Conservation (phyloP, 2,888 invertebrate genomes). For the Melanotus villosus region DNA sequence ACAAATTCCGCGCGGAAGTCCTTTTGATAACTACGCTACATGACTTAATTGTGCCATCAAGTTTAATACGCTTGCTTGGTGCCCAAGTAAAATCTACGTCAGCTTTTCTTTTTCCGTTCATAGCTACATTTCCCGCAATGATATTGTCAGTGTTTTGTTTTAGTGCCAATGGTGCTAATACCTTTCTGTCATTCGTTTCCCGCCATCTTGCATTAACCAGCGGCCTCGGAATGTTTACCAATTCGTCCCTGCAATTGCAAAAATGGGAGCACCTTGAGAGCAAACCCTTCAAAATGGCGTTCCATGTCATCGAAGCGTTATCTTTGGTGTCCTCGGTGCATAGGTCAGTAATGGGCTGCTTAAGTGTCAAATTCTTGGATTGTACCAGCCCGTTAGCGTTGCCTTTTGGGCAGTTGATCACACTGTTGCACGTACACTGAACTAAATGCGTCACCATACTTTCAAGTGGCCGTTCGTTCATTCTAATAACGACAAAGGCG, state of each 20-base stretch:
- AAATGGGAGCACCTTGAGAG: slow-evolving; percentile 25
- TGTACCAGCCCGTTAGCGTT: slow-evolving; percentile 9
- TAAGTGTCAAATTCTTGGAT: not conserved
- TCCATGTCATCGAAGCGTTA: slow-evolving; percentile 21
- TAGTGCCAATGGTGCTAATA: slow-evolving; percentile 34
- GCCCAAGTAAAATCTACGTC: slow-evolving; percentile 7
- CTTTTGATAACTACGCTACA: slow-evolving; percentile 25
- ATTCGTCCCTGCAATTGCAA: slow-evolving; percentile 22
- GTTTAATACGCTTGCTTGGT: slow-evolving; percentile 28
- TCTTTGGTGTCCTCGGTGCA: not conserved
- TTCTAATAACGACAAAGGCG: slow-evolving; percentile 31
- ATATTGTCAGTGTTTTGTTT: slow-evolving; percentile 40
- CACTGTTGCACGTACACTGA: slow-evolving; percentile 44
- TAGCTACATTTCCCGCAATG: slow-evolving; percentile 34
- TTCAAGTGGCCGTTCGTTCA: slow-evolving; percentile 48
- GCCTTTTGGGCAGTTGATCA: slow-evolving; percentile 18
- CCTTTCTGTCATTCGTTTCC: slow-evolving; percentile 27
- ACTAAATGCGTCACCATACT: slow-evolving; percentile 53
- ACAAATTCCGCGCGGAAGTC: not conserved
- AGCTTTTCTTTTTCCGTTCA: slow-evolving; percentile 35
- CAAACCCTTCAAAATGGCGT: slow-evolving; percentile 29
- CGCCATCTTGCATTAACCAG: slow-evolving; percentile 30
- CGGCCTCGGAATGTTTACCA: not conserved
- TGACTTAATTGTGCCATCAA: slow-evolving; percentile 9
- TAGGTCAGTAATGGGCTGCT: not conserved